A percentile compares a stretch with the other conserved stretches of the same genome.
phyloP scores from a whole-genome alignment of 2,113 vertebrate genomes.

The Cervus canadensis region DNA sequence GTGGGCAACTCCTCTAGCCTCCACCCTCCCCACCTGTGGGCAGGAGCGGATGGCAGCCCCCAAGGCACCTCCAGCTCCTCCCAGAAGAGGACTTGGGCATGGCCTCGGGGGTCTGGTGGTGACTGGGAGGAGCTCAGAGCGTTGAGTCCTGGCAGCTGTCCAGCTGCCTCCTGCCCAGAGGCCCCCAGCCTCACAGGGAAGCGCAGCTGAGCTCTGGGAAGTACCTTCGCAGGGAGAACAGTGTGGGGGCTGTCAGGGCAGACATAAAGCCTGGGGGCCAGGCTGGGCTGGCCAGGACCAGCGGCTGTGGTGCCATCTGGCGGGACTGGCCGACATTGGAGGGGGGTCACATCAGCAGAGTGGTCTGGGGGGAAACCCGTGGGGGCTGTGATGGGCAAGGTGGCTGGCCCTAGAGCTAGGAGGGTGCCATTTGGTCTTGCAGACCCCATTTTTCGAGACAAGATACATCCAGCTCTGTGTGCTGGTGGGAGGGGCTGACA shows the following conservation, averaged over 20 bases:
- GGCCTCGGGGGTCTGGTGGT: not conserved
- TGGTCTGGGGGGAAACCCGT: fast-evolving
- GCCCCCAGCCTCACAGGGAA: not conserved
- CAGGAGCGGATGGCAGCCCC: not conserved
- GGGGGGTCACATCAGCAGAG: fast-evolving
- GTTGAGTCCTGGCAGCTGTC: not conserved
- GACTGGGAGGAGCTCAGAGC: not conserved
- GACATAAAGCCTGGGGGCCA: fast-evolving
- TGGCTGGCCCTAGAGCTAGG: not conserved
- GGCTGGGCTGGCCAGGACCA: slow-evolving; percentile 77
- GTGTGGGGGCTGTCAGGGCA: not conserved
- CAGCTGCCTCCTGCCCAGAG: not conserved
- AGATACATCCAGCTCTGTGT: not conserved
- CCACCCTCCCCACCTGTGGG: not conserved
- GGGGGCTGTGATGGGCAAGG: not conserved
- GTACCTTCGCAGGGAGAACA: not conserved
- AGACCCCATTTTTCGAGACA: fast-evolving
- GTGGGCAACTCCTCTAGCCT: not conserved
- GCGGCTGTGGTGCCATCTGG: fast-evolving
- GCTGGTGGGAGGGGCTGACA: not conserved
- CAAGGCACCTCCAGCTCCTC: not conserved
- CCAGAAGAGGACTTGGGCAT: not conserved
- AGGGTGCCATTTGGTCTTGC: not conserved
- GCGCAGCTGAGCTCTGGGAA: not conserved
- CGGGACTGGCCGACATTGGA: not conserved